A percentile compares a stretch with the other conserved stretches of the same genome.
These are phyloP conservation scores for Sebastes alutus DNA, from an alignment of 2,797 vertebrate genomes.

Conservation along the genomic window DNA sequence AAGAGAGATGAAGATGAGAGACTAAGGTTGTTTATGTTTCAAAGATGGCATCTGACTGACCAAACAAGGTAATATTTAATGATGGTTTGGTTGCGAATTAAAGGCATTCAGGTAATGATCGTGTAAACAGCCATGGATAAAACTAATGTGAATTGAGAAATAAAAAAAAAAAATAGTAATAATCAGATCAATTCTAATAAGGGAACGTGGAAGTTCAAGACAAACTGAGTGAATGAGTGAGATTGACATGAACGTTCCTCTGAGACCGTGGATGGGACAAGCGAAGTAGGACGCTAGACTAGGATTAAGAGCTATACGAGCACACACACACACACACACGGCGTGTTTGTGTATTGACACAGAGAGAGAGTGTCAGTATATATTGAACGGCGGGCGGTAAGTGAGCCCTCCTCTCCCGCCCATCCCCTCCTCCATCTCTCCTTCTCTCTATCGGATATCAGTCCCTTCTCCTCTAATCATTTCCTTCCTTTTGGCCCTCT, in stretches of 20 bases:
- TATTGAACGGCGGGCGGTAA: slow-evolving; percentile 81
- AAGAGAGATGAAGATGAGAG: slow-evolving; percentile 9
- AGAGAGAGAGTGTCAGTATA: slow-evolving; percentile 79
- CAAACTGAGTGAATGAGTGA: slow-evolving; percentile 11
- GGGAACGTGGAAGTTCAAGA: slow-evolving; percentile 30
- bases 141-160: not conserved
- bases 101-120: not conserved
- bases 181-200: not conserved
- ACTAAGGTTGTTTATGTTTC: not conserved
- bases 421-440: slow-evolving; percentile 64
- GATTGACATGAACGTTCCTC: slow-evolving; percentile 54
- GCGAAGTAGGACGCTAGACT: slow-evolving; percentile 39
- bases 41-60: not conserved
- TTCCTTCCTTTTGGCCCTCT: slow-evolving; percentile 86
- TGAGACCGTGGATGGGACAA: slow-evolving; percentile 46
- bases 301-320: slow-evolving; percentile 52
- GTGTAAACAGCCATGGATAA: not conserved
- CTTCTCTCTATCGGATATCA: slow-evolving; percentile 83
- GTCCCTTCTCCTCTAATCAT: slow-evolving; percentile 84
- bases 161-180: not conserved
- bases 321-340: slow-evolving; percentile 27
- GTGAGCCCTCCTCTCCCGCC: slow-evolving; percentile 68
- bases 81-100: not conserved
- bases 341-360: slow-evolving; percentile 76
- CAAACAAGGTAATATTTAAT: slow-evolving; percentile 8